Evolutionary conservation across 2,797 vertebrate genomes (phyloP).

Genomic region (Scomberomorus guttatus): DNA sequence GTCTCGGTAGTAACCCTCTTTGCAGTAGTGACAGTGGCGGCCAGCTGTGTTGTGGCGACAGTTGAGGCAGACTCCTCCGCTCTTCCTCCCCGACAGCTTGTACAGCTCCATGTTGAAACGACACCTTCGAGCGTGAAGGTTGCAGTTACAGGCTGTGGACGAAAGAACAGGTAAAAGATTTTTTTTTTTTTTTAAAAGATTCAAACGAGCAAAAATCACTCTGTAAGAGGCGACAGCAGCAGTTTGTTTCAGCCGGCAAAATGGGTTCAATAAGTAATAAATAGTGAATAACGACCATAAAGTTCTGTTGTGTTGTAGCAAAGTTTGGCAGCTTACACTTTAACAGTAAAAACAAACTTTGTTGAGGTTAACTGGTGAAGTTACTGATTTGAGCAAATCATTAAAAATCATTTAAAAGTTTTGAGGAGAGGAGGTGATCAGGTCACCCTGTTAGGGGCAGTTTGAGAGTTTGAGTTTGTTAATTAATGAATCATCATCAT

Average conservation of each 20-base stretch:
- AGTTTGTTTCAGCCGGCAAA: not conserved
- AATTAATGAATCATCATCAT: too few species aligned
- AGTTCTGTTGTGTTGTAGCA: not conserved
- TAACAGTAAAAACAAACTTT: not conserved
- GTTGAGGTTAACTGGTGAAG: too few species aligned
- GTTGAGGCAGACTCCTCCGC: slow-evolving; percentile 96
- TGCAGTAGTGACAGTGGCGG: slow-evolving; percentile 97
- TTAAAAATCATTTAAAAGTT: too few species aligned
- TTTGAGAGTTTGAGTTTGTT: not conserved
- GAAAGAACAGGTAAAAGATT: not conserved
- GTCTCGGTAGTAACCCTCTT: slow-evolving; percentile 96
- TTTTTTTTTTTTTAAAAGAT: too few species aligned
- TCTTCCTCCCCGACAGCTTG: slow-evolving; percentile 95
- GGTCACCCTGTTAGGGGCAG: too few species aligned
- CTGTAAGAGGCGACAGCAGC: not conserved
- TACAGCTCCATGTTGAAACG: slow-evolving; percentile 99
- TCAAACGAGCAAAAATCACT: not conserved
- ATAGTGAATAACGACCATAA: not conserved
- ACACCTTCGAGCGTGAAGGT: slow-evolving; percentile 95
- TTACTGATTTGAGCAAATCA: not conserved
- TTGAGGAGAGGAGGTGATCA: too few species aligned
- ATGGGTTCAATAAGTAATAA: too few species aligned
- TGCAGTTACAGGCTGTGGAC: slow-evolving; percentile 93
- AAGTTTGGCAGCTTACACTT: not conserved
- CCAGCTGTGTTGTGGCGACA: slow-evolving; percentile 97